phyloP scores from a whole-genome alignment of 2,113 vertebrate species.

The Mystacornis crossleyi region DNA sequence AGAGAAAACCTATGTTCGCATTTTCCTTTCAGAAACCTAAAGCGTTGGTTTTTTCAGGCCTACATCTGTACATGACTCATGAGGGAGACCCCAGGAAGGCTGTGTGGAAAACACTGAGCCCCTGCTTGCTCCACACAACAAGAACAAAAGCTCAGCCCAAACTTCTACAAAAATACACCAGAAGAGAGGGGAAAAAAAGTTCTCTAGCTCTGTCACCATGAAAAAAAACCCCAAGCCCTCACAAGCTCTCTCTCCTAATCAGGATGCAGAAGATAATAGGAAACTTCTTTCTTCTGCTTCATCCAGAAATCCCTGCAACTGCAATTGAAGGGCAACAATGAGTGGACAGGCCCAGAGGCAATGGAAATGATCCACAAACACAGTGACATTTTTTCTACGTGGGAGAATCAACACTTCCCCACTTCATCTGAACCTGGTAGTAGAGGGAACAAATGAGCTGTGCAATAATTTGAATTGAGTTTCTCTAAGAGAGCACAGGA shows the following conservation, averaged over 20 bases:
- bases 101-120: background rate
- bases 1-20: background rate
- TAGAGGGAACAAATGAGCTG: constrained; percentile 56
- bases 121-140: background rate
- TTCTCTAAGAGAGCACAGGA: constrained; percentile 48
- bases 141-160: background rate
- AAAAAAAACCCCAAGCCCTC: background rate
- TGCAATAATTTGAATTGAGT: constrained; percentile 66
- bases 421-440: constrained; percentile 14
- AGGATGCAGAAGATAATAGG: background rate
- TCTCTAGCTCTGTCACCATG: background rate
- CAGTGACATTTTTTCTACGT: background rate
- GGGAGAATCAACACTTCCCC: background rate
- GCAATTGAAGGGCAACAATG: background rate
- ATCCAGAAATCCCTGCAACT: constrained; percentile 20
- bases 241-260: background rate
- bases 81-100: background rate
- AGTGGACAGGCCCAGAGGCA: constrained; percentile 2
- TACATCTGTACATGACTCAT: background rate
- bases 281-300: background rate
- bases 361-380: constrained; percentile 41
- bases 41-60: background rate
- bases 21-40: background rate
- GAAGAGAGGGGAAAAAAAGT: background rate
- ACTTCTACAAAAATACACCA: background rate